Base-by-base conservation (phyloP, 2,797 vertebrate genomes). In the Melanotaenia pygmaea region DNA sequence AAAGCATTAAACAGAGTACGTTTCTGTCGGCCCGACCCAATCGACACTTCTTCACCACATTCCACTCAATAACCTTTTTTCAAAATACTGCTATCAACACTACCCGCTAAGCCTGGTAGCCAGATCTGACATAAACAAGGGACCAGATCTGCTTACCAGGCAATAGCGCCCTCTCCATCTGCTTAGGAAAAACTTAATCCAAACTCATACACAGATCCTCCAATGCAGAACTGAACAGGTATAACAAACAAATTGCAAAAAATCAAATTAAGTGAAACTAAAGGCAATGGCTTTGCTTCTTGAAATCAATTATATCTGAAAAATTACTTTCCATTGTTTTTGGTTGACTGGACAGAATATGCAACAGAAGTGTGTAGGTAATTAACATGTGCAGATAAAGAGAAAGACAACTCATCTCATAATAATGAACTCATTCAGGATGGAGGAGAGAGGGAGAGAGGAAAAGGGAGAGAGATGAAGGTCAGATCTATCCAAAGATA, bases 351-450 rank as follows among this genome's bases (percentile, higher is more conserved):
- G 89, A 93, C 84, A 91, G 91, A 92, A 91, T 94, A 94, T 92
- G 92, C 93, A 95, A 96, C 93, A 93, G 88, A 95, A 94, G 92
- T 93, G 91, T 90, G 89, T 91, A 87, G 85, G 79, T 94, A 94
- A 94, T 89, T 91, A 94, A 95, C 92, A 94, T 94, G 93, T 95
- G 94, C 93, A 93, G 89, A 91, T 93, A 94, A 94, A 93, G 92
- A 94, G 89, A 94, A 95, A 94, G 88, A 95, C 93, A 95, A 95
- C 94, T 94, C 92, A 95, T 95, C 91, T 93, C 73, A 81, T 92
- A 94, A 93, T 93, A 94, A 95, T 90, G 91, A 95, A 95, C 93
- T 94, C 86, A 95, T 93, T 95, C 82, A 94, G 93, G 91, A 95
- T 95, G 94, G 90, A 94, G 92, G 92, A 92, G 86, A 91, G 81